Base-by-base conservation (phyloP, 2,888 invertebrate genomes). In the Nowickia ferox region DNA sequence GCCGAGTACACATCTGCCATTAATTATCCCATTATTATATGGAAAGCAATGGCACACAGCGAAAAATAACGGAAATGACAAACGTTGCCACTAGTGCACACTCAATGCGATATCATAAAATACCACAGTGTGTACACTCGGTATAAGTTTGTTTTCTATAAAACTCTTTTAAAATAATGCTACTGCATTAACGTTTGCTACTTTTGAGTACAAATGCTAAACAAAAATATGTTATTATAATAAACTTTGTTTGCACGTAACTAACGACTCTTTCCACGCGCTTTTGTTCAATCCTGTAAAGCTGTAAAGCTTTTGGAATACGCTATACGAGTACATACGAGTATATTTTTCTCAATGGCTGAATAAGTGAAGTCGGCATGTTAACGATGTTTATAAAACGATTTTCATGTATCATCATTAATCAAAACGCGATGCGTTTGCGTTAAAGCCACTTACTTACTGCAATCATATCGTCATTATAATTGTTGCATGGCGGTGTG, bases 341-440 rank as follows among this genome's bases (percentile, higher is more conserved):
- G 2, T 22, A 22, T 30, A 30, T 30, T 30, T 30, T 30, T 30
- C 30, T 6, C 30, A 30, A 30, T 30, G 30, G 30, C 30, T 30
- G 30, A 42, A 13, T 15, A 57, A 61, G 63, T 53, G n/a, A 30
- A 84, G 61, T 46, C n/a, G 40, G 42, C n/a, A 77, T 76, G 66
- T 83, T 83, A 82, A 83, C 76, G 82, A 83, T 83, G 75, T 83
- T 83, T 75, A 53, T 86, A 86, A 86, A 83, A 86, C 42, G 83
- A 86, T 83, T 83, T 86, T 71, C 83, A 83, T 86, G 86, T 86
- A 71, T 61, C 78, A 83, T 86, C 86, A 86, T 86, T 83, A 83
- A 86, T 86, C 79, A 86, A 75, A 79, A 38, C n/a, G 51, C 51
- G 65, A 77, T 17, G 76, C 80, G 77, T 78, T 68, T 22, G 38